Base-by-base conservation (phyloP, 1,140 invertebrate genomes). In the Bombus superbus region DNA sequence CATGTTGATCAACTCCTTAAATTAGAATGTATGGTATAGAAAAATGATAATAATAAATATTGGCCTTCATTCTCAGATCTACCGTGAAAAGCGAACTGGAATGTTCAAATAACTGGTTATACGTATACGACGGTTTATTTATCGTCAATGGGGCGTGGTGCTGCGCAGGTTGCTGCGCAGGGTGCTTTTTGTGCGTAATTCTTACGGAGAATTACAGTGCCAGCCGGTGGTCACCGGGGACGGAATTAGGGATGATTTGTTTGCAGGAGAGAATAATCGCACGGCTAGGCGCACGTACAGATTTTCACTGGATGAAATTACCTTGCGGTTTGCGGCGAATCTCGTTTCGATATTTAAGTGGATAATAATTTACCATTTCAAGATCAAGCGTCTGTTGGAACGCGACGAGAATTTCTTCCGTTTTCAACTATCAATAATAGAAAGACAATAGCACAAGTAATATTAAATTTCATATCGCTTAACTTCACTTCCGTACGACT, bases 241-340 rank as follows among this genome's bases (percentile, higher is more conserved):
- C 68, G 40, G 47, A 80, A 85, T 85, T 85, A 85, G 42, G 68
- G 77, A 85, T 85, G 83, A 85, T 80, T 85, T 72, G 77, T 77
- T 83, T 28, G 44, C 62, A 38, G 40, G 22, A 44, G 32, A 75
- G 38, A 59, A 53, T 42, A 69, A 81, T 62, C 28, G 78, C 25
- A 1, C 8, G 3, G 44, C 6, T 64, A 53, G 47, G 25, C 22
- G 11, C n/a, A 42, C 28, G n/a, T 3, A 8, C 10, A 53, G 47
- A 35, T 76, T 76, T 76, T 57, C 47, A 6, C 47, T 57, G 18
- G 69, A 6, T 32, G n/a, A 4, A 73, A 73, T 44, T 73, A 44
- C 35, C 28, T 44, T 28, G 69, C 13, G 35, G 40, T 42, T 72
- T 35, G 64, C 40, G 40, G 25, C 2, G 69, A 62, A n/a, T n/a